Base-by-base conservation (phyloP, 2,888 invertebrate genomes). In the Morpho deidamia region DNA sequence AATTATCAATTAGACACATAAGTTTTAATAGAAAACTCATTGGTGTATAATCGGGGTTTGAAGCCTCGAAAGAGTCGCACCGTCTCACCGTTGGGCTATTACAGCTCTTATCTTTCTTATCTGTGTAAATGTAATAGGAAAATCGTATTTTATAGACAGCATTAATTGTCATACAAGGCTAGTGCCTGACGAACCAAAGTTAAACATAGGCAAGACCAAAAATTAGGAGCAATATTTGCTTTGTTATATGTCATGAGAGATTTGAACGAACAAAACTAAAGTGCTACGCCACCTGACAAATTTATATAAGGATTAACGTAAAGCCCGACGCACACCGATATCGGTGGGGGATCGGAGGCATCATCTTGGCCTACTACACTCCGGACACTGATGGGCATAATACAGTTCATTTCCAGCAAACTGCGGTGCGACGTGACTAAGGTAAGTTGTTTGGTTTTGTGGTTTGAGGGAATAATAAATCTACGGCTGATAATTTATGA, bases 251-350 rank as follows among this genome's bases (percentile, higher is more conserved):
- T 89, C 89, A 88, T 88, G 89, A 77, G 89, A 88, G 84, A 87
- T 87, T 87, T 85, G 78, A 42, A 37, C 60, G 67, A 69, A 65
- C 65, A 60, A 71, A 70, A 71, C 72, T 71, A 76, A 75, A 78
- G 76, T 78, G 80, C 87, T 90, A 88, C 90, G 90, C 90, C 75
- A 84, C 90, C 86, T 90, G 90, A 90, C 89, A 70, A 66, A 62
- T 65, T 71, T 48, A 44, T 51, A 48, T 40, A 41, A 39, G 55
- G 49, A 50, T 38, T 37, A 49, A 44, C 45, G 46, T 55, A 49
- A 49, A 53, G 35, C 50, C 53, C 53, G 66, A 65, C 67, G 63
- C 62, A 64, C 63, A 70, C 67, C 62, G 71, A 69, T 71, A 70
- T 64, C 51, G 54, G 38, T 44, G 41, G 37, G 55, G 47, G 46